A percentile compares a stretch with the other conserved stretches of the same genome.
These are phyloP conservation scores for Epinephelus coioides DNA, from an alignment of 2,797 vertebrate genomes.

Conservation along the genomic window DNA sequence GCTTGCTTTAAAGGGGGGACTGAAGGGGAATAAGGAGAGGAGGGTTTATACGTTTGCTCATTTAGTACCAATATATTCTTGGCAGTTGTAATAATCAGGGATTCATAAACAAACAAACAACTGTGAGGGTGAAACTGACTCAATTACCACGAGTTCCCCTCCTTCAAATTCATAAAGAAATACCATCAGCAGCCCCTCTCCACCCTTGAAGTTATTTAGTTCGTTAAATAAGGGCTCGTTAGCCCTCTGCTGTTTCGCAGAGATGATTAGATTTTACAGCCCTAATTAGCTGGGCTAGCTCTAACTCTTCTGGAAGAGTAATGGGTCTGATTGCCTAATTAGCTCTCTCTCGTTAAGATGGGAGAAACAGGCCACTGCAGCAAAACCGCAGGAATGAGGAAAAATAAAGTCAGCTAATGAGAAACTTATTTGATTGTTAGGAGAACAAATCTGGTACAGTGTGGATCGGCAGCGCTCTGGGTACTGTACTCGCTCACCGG, in stretches of 20 bases:
- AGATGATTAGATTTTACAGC: conserved; percentile 99
- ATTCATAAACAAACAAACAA: conserved; percentile 87
- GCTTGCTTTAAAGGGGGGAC: conserved; percentile 47
- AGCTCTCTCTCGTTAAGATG: conserved; percentile 93
- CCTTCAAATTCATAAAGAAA: conserved; percentile 86
- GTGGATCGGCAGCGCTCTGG: conserved; percentile 72
- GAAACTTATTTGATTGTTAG: conserved; percentile 88
- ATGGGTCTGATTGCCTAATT: conserved; percentile 98
- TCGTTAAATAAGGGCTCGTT: conserved; percentile 99
- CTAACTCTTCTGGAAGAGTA: conserved; percentile 99
- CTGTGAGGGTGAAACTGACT: conserved; percentile 84
- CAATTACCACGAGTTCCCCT: conserved; percentile 82
- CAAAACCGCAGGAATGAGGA: conserved; percentile 85
- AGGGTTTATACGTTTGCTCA: conserved; percentile 72
- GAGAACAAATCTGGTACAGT: conserved; percentile 83
- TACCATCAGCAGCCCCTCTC: conserved; percentile 88
- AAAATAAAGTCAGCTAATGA: conserved; percentile 87
- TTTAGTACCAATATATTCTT: conserved; percentile 82
- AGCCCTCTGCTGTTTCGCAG: conserved; percentile 95
- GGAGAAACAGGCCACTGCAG: conserved; percentile 90
- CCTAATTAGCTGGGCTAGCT: conserved; percentile 98
- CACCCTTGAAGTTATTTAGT: conserved; percentile 95
- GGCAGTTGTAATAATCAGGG: conserved; percentile 84
- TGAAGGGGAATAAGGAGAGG: conserved; percentile 55
- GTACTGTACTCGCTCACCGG: conserved; percentile 65